A percentile compares a stretch with the other conserved stretches of the same genome.
Evolutionary conservation across 2,113 vertebrate species (phyloP).

Genomic region (Empidonax traillii): DNA sequence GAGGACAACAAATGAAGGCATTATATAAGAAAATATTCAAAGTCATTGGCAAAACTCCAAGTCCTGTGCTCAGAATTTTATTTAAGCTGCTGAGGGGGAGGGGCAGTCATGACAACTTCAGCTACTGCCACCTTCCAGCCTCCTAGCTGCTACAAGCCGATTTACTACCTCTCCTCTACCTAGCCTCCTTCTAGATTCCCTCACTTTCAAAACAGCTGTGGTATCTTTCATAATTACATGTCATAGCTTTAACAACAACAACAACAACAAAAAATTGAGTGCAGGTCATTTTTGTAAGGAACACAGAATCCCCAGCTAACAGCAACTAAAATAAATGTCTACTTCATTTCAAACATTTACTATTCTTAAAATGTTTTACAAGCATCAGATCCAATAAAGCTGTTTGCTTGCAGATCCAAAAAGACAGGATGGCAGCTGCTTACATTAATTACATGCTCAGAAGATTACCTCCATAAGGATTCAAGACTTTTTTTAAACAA

Average conservation of each 20-base stretch:
- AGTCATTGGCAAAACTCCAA: slow-evolving; percentile 39
- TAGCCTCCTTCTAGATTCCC: neutral
- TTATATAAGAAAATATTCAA: slow-evolving; percentile 32
- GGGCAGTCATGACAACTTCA: neutral
- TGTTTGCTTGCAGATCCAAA: neutral
- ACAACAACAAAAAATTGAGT: neutral
- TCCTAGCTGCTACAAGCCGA: neutral
- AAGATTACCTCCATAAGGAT: neutral
- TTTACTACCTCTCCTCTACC: neutral
- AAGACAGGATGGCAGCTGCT: neutral
- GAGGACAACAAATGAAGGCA: slow-evolving; percentile 7
- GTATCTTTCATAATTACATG: neutral
- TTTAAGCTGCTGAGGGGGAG: neutral
- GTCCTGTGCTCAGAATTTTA: neutral
- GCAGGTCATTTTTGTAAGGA: neutral
- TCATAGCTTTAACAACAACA: neutral
- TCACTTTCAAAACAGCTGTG: neutral
- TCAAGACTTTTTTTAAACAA: neutral
- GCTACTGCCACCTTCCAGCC: neutral
- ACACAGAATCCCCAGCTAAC: neutral
- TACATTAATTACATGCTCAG: neutral
- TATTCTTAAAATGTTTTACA: neutral
- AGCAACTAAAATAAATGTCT: neutral
- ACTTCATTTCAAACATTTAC: neutral
- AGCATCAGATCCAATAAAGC: neutral